Evolutionary conservation across 1,140 invertebrate species (phyloP).

Genomic region (Drosophila tristis): DNA sequence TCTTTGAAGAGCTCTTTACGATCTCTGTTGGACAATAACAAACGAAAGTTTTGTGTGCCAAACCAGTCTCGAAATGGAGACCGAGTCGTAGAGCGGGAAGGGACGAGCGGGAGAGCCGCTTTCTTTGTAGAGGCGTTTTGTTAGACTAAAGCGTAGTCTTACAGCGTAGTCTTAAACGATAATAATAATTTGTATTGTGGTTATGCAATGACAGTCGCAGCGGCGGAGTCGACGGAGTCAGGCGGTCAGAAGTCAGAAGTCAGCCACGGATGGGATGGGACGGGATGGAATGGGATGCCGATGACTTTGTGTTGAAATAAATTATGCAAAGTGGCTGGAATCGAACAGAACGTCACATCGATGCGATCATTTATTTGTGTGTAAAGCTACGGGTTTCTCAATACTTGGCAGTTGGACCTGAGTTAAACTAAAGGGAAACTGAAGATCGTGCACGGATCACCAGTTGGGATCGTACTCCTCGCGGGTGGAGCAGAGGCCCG

Average conservation of each 20-base stretch:
- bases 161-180: slow-evolving; percentile 29
- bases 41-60: slow-evolving; percentile 47
- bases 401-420: slow-evolving; percentile 60
- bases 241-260: slow-evolving; percentile 26
- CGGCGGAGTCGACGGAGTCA: too few species aligned
- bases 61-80: slow-evolving; percentile 24
- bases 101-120: neutral
- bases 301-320: slow-evolving; percentile 32
- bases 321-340: slow-evolving; percentile 37
- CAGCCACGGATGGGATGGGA: neutral
- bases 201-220: slow-evolving; percentile 31
- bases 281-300: neutral
- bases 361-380: slow-evolving; percentile 55
- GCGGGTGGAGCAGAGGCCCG: slow-evolving; percentile 70
- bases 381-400: slow-evolving; percentile 37
- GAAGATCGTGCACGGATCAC: slow-evolving; percentile 23
- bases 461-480: slow-evolving; percentile 78
- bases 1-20: slow-evolving; percentile 29
- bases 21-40: slow-evolving; percentile 33
- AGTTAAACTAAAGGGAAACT: slow-evolving; percentile 23
- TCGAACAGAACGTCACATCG: slow-evolving; percentile 2
- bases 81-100: neutral
- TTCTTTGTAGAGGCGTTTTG: slow-evolving; percentile 40
- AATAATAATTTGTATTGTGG: neutral
- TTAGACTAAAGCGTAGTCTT: slow-evolving; percentile 10